phyloP scores from a whole-genome alignment of 2,113 vertebrate species.

The Lathamus discolor region DNA sequence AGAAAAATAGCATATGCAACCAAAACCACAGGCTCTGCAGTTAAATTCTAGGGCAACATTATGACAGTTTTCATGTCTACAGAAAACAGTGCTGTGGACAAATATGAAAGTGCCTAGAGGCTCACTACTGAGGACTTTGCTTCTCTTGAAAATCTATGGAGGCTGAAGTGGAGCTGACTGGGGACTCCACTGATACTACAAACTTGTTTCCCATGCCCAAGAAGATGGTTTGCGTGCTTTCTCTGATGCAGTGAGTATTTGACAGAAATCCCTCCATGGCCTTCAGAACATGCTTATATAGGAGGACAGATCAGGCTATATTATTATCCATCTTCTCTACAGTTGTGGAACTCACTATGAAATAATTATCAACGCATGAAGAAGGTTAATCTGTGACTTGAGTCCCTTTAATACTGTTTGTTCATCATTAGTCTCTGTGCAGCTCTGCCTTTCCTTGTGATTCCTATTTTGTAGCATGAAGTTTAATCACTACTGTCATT shows the following conservation, averaged over 20 bases:
- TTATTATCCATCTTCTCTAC: neutral
- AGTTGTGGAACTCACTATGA: neutral
- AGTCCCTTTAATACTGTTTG: neutral
- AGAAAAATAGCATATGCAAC: neutral
- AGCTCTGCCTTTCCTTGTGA: neutral
- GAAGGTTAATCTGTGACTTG: neutral
- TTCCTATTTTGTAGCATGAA: neutral
- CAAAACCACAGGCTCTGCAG: neutral
- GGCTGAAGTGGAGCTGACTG: neutral
- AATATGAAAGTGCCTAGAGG: neutral
- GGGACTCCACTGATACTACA: neutral
- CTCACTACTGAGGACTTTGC: neutral
- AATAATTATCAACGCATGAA: neutral
- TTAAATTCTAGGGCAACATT: neutral
- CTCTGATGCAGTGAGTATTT: neutral
- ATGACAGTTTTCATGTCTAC: neutral
- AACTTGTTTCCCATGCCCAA: neutral
- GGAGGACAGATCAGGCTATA: neutral
- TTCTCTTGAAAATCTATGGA: neutral
- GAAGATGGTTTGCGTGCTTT: neutral
- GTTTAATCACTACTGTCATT: neutral
- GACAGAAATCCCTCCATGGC: neutral
- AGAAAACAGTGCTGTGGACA: neutral
- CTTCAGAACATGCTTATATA: neutral
- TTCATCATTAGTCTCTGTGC: neutral